Evolutionary conservation across 2,888 invertebrate genomes (phyloP), one percentile per base, ranked within the genome.

Genomic region (Lacanobia oleracea): DNA sequence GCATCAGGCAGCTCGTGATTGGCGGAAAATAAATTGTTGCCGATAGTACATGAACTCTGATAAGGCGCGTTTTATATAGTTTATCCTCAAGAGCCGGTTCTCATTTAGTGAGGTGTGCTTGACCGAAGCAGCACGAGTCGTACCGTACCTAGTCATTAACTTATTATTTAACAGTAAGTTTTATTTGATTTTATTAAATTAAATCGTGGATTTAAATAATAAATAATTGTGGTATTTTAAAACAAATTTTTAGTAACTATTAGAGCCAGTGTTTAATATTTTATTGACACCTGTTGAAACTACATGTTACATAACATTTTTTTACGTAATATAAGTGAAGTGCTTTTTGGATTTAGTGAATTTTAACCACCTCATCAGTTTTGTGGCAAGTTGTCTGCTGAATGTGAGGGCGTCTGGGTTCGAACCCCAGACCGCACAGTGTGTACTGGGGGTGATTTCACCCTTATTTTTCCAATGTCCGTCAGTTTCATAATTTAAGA

Each of bases 1-100:
- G 96, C 95, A 95, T 92, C 94, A 90, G 86, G 85, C 87, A 97
- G 96, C 95, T 95, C 93, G 94, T 96, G 95, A 97, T 97, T 97
- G 97, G 97, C 92, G 94, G 96, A 93, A 91, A 92, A 91, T 90
- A 90, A 91, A 91, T 89, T 92, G 91, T 90, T 90, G 90, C 91
- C 93, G 94, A 95, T 96, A 95, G 95, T 96, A 94, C 94, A 93
- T 91, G 90, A 91, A 92, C 91, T 93, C 89, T 94, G 96, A 96
- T 96, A 96, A 96, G 94, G 90, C 91, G 87, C 90, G 93, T 93
- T 94, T 95, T 95, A 96, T 96, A 96, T 96, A 95, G 91, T 92
- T 90, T 93, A 96, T 96, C 92, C 96, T 94, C 94, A 90, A 93
- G 88, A 87, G 89, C 88, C 89, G 88, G 89, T 89, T 88, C 90